Evolutionary conservation across 2,888 invertebrate species (phyloP).

Genomic region (Meiosimyza decipiens): DNA sequence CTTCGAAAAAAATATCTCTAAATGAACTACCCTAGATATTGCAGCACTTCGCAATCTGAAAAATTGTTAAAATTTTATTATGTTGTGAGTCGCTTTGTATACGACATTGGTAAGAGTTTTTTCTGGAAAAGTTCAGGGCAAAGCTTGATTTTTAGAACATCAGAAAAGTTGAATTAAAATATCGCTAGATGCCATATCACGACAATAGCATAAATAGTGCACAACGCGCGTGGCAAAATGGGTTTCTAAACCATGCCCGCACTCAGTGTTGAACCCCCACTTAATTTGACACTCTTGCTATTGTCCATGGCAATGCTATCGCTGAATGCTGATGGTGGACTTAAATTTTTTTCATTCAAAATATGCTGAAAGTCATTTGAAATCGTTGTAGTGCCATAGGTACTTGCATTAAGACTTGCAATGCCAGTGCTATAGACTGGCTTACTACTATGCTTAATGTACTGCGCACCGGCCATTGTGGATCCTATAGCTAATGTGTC

Average conservation of each 20-base stretch:
- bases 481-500: constrained; percentile 61
- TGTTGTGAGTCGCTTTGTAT: too few relatives aligned
- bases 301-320: constrained; percentile 51
- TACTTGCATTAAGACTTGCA: constrained; percentile 43
- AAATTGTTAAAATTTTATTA: too few relatives aligned
- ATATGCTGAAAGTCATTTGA: constrained; percentile 56
- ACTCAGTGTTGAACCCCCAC: constrained; percentile 1
- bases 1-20: too few relatives aligned
- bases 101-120: too few relatives aligned
- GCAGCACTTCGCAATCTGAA: too few relatives aligned
- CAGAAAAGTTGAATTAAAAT: too few relatives aligned
- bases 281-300: neutral
- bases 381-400: constrained; percentile 35
- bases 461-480: constrained; percentile 51
- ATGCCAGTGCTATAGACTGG: constrained; percentile 44
- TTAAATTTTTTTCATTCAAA: constrained; percentile 58
- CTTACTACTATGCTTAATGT: constrained; percentile 44
- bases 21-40: too few relatives aligned
- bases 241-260: constrained; percentile 18
- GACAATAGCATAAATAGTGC: too few relatives aligned
- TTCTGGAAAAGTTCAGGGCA: too few relatives aligned
- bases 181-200: too few relatives aligned
- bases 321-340: constrained; percentile 68
- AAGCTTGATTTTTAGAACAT: too few relatives aligned
- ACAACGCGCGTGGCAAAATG: neutral